Evolutionary conservation across 2,113 vertebrate species (phyloP), one percentile per base, ranked within the genome.

Genomic region (Microtus richardsoni): DNA sequence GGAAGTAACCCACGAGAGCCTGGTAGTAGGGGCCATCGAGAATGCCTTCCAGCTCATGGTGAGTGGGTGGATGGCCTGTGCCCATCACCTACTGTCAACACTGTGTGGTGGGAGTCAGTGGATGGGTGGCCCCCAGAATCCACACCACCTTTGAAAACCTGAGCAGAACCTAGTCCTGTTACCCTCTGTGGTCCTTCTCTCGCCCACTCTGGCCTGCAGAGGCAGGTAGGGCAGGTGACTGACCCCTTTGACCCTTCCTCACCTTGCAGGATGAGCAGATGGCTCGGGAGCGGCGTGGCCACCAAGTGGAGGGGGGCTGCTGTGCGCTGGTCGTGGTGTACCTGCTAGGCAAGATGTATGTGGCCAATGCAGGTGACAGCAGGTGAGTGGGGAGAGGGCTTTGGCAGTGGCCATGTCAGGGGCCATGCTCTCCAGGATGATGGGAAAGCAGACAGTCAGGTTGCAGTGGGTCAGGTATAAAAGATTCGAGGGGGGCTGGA

Each of bases 311-410:
- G 0, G 99, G 99, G 71, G 99, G 99, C 44, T 99, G 99, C 98
- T 99, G 99, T 71, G 99, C 99, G 47, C 98, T 99, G 98, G 99
- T 99, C 92, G 99, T 99, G 24, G 75, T 99, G 89, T 98, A 99
- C 97, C 96, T 99, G 95, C 98, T 99, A 98, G 99, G 99, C 95
- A 99, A 99, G 97, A 98, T 99, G 97, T 99, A 99, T 3, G 99
- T 99, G 94, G 99, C 99, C 96, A 99, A 99, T 28, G 99, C 99
- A 5, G 99, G 99, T 1, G 99, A 99, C 96, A 99, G 99, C 99
- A 99, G 99, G 99, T 99, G 99, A 70, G 87, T 93, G 80, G 21
- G 83, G 0, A 0, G 54, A 39, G 19, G 8, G 28, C 22, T 33
- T 7, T 74, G 71, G 64, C 33, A 83, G 41, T 54, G 26, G 17